Conservation (phyloP, 2,888 invertebrate species). For the Polymixis flavicincta region DNA sequence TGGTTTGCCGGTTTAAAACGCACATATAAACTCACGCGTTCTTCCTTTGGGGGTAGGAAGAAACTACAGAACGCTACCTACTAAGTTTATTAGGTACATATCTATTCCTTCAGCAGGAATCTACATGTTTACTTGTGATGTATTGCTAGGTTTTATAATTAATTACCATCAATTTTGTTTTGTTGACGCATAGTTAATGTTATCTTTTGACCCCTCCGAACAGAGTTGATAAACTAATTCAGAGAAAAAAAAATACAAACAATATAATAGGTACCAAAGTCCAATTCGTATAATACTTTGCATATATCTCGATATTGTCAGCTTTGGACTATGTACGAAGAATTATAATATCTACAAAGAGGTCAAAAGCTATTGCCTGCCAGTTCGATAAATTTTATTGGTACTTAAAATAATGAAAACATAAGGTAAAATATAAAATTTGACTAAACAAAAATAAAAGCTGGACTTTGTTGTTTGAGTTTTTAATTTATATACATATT, state of each 20-base stretch:
- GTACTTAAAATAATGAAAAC: not conserved
- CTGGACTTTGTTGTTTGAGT: not conserved
- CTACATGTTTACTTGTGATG: not conserved
- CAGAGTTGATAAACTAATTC: not conserved
- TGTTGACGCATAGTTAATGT: not conserved
- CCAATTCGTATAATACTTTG: conserved; percentile 3
- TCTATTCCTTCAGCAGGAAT: not conserved
- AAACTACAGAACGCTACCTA: not conserved
- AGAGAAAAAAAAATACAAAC: conserved; percentile 10
- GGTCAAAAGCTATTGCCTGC: not conserved
- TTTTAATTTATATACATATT: no score
- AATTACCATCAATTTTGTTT: not conserved
- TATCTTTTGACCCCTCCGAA: conserved; percentile 13
- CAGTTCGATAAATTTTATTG: not conserved
- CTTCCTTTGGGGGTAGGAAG: not conserved
- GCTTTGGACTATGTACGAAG: conserved; percentile 18
- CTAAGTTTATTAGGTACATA: not conserved
- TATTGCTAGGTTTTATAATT: not conserved
- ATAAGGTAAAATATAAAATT: not conserved
- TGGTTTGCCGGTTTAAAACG: no score
- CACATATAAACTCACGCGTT: not conserved
- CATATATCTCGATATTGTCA: not conserved
- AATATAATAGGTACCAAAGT: conserved; percentile 24
- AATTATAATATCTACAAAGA: not conserved
- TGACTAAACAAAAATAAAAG: no score